A percentile compares a stretch with the other conserved stretches of the same genome.
phyloP scores from a whole-genome alignment of 2,113 vertebrate species.

The Platichthys flesus region DNA sequence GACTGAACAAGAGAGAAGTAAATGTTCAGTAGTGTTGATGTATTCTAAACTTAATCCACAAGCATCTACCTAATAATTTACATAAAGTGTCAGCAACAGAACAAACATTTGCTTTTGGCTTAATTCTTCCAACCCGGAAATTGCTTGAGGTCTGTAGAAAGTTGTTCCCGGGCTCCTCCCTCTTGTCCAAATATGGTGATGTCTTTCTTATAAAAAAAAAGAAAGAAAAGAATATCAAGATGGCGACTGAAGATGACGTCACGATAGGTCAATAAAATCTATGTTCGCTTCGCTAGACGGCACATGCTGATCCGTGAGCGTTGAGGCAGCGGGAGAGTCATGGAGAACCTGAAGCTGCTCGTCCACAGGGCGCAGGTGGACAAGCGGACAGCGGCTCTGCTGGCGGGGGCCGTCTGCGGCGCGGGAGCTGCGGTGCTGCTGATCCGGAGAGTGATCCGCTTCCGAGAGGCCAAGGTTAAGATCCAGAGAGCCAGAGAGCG shows the following conservation, averaged over 20 bases:
- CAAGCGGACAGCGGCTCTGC: neutral
- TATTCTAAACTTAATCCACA: neutral
- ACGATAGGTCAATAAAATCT: neutral
- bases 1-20: too few relatives aligned
- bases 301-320: neutral
- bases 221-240: neutral
- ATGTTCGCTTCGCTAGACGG: too few relatives aligned
- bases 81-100: too few relatives aligned
- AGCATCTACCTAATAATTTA: too few relatives aligned
- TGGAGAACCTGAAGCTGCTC: neutral
- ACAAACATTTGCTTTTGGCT: too few relatives aligned
- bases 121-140: too few relatives aligned
- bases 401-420: constrained; percentile 44
- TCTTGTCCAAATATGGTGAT: neutral
- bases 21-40: too few relatives aligned
- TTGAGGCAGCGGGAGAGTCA: neutral
- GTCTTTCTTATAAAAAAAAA: neutral
- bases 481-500: constrained; percentile 62
- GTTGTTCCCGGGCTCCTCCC: neutral
- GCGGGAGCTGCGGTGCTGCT: constrained; percentile 45
- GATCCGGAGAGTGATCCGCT: constrained; percentile 15
- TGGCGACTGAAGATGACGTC: neutral
- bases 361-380: constrained; percentile 16
- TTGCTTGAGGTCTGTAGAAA: too few relatives aligned
- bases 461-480: constrained; percentile 33